Percentiles rank a stretch among this genome's conserved stretches.
These are phyloP conservation scores for Picathartes gymnocephalus DNA, from an alignment of 2,113 vertebrate genomes.

Conservation along the genomic window DNA sequence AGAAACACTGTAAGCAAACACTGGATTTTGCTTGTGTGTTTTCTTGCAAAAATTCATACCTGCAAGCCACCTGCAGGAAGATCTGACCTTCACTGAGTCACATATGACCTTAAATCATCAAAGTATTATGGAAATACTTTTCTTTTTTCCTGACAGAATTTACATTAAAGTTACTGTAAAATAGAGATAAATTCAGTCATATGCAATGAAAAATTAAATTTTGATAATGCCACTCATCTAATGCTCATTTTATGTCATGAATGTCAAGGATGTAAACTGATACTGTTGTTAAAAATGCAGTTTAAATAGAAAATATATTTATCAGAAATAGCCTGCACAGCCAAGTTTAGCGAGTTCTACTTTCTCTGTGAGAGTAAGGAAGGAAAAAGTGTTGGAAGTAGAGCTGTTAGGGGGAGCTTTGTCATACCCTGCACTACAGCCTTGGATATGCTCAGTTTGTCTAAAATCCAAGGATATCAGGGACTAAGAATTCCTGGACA, in stretches of 20 bases:
- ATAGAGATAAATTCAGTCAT: neutral
- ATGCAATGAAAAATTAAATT: neutral
- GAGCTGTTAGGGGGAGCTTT: neutral
- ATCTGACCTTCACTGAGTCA: neutral
- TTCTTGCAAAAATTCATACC: neutral
- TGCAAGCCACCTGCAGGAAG: neutral
- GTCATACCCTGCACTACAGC: neutral
- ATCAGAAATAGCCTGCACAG: neutral
- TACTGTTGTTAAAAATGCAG: neutral
- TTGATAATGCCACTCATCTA: neutral
- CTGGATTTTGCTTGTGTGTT: neutral
- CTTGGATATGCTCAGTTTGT: neutral
- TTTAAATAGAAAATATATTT: neutral
- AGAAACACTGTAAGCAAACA: neutral
- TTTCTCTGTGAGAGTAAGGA: neutral
- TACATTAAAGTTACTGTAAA: neutral
- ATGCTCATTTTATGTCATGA: neutral
- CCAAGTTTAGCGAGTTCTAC: neutral
- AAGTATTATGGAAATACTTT: neutral
- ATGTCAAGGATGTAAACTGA: neutral
- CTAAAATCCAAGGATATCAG: neutral
- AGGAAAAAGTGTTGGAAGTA: neutral
- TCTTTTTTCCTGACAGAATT: neutral
- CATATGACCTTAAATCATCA: neutral
- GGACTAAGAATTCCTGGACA: neutral